Percentiles rank a stretch among this genome's conserved stretches.
These are phyloP conservation scores for Phoebastria nigripes DNA, from an alignment of 2,797 vertebrate species.

Conservation along the genomic window DNA sequence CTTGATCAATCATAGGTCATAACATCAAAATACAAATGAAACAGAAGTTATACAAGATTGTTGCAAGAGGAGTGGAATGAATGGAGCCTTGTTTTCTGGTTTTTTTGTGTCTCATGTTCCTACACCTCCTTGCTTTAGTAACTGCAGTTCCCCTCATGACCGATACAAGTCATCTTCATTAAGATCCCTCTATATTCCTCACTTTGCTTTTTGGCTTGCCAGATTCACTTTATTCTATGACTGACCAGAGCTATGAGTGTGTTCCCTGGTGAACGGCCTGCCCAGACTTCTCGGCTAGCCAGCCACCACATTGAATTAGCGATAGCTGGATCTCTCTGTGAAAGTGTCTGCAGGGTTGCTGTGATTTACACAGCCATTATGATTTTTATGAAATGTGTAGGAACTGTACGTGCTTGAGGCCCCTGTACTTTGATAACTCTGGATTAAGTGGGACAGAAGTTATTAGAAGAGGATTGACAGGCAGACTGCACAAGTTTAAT, in stretches of 20 bases:
- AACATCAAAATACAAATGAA: neutral
- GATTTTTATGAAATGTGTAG: neutral
- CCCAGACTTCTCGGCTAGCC: neutral
- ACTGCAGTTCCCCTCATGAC: neutral
- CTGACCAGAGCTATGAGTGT: neutral
- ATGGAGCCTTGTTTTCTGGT: fast-evolving
- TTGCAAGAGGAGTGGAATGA: neutral
- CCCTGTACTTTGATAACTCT: neutral
- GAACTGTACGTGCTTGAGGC: neutral
- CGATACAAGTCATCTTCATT: neutral
- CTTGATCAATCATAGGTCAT: neutral
- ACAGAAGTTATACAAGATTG: neutral
- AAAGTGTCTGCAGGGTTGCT: neutral
- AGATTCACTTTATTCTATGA: neutral
- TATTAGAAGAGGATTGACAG: neutral
- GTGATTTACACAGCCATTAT: neutral
- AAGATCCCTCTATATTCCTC: neutral
- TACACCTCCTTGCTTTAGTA: neutral
- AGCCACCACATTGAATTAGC: fast-evolving
- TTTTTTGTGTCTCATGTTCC: neutral
- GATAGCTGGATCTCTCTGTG: neutral
- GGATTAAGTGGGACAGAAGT: neutral
- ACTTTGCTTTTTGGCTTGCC: neutral
- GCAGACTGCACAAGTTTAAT: neutral
- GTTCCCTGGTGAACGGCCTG: neutral